These are phyloP conservation scores for Aradus depressus DNA, from an alignment of 2,888 invertebrate species.

Conservation along the genomic window DNA sequence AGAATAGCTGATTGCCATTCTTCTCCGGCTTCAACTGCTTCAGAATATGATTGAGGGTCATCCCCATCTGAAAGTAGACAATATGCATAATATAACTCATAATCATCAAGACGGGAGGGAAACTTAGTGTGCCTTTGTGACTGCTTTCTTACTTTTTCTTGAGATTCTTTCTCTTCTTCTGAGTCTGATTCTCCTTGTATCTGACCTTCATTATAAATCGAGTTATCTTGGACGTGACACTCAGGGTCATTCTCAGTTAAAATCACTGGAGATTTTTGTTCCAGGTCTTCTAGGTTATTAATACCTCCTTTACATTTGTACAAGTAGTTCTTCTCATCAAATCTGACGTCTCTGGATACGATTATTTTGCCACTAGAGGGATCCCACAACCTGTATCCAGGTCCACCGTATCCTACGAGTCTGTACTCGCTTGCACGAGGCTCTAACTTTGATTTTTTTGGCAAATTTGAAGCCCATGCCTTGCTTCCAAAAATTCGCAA, in stretches of 20 bases:
- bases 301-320: no score
- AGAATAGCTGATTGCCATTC: slow-evolving; percentile 13
- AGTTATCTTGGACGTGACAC: slow-evolving; percentile 13
- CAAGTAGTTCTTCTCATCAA: slow-evolving; percentile 27
- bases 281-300: no score
- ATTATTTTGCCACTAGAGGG: slow-evolving; percentile 15
- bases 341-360: slow-evolving; percentile 24
- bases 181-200: neutral
- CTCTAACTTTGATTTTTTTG: slow-evolving; percentile 19
- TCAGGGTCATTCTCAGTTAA: no score
- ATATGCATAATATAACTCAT: slow-evolving; percentile 20
- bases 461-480: slow-evolving; percentile 19
- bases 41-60: slow-evolving; percentile 7
- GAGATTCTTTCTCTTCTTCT: slow-evolving; percentile 5
- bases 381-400: slow-evolving; percentile 19
- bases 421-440: slow-evolving; percentile 11
- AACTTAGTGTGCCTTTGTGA: slow-evolving; percentile 14
- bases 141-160: no score
- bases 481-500: slow-evolving; percentile 21
- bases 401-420: slow-evolving; percentile 22
- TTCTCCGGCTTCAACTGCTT: neutral
- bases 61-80: slow-evolving; percentile 16
- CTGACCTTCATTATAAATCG: neutral
- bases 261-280: no score
- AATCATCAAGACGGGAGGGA: slow-evolving; percentile 15